Evolutionary conservation across 2,888 invertebrate species (phyloP).

Genomic region (Ommatoiulus sabulosus): DNA sequence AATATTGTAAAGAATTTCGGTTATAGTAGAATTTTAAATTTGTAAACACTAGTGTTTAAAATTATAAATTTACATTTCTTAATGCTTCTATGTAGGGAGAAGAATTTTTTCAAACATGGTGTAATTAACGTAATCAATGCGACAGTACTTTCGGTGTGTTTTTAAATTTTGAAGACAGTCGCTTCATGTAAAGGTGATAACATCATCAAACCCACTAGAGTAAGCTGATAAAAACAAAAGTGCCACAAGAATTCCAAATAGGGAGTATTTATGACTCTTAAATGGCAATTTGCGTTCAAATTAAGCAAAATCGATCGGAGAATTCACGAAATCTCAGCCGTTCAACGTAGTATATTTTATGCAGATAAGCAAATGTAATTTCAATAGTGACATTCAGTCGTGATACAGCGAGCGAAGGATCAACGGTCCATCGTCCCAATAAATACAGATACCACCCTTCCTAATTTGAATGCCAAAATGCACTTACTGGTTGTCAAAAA

Average conservation of each 20-base stretch:
- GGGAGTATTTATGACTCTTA: background rate
- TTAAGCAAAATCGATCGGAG: background rate
- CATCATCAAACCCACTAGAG: no score
- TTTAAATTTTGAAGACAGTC: no score
- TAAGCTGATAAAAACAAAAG: no score
- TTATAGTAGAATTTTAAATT: no score
- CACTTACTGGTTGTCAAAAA: constrained; percentile 39
- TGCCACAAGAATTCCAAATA: no score
- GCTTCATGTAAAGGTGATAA: no score
- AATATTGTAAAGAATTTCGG: background rate
- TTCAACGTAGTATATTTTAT: background rate
- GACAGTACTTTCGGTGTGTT: no score
- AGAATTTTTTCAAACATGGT: no score
- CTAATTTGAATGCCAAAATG: constrained; percentile 38
- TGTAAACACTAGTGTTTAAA: no score
- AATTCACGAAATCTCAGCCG: background rate
- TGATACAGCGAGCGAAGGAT: background rate
- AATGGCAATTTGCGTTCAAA: background rate
- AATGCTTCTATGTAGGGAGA: no score
- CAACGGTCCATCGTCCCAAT: constrained; percentile 10
- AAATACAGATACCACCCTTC: background rate
- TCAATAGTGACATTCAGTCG: background rate
- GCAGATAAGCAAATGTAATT: background rate
- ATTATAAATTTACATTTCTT: no score
- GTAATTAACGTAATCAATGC: no score